A percentile compares a stretch with the other conserved stretches of the same genome.
These are phyloP conservation scores for Cololabis saira DNA, from an alignment of 2,113 vertebrate genomes.

Conservation along the genomic window DNA sequence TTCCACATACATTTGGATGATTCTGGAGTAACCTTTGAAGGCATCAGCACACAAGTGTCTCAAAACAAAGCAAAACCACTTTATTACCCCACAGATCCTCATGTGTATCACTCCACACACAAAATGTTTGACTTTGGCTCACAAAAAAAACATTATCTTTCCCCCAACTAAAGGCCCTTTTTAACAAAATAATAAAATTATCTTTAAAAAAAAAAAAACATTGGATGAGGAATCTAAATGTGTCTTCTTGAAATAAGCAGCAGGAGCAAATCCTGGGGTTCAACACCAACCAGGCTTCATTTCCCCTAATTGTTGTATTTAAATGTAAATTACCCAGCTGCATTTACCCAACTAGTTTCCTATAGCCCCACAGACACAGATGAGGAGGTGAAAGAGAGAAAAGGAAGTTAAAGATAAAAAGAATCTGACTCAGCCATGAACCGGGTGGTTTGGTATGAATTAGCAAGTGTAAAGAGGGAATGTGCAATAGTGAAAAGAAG, in stretches of 20 bases:
- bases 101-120: constrained; percentile 16
- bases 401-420: constrained; percentile 22
- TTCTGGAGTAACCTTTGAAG: constrained; percentile 46
- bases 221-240: too few species aligned
- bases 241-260: too few species aligned
- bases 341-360: neutral
- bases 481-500: constrained; percentile 26
- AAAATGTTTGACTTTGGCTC: constrained; percentile 44
- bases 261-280: too few species aligned
- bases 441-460: constrained; percentile 49
- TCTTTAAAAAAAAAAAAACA: too few species aligned
- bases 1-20: constrained; percentile 37
- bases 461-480: constrained; percentile 34
- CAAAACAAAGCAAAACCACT: constrained; percentile 42
- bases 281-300: too few species aligned
- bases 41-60: constrained; percentile 26
- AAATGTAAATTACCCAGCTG: too few species aligned
- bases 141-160: constrained; percentile 15
- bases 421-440: constrained; percentile 55
- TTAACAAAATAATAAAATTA: too few species aligned
- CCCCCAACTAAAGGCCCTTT: neutral
- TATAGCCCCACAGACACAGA: neutral
- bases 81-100: constrained; percentile 30
- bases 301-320: too few species aligned
- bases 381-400: neutral